These are phyloP conservation scores for Tiliqua scincoides DNA, from an alignment of 2,113 vertebrate species.

Conservation along the genomic window DNA sequence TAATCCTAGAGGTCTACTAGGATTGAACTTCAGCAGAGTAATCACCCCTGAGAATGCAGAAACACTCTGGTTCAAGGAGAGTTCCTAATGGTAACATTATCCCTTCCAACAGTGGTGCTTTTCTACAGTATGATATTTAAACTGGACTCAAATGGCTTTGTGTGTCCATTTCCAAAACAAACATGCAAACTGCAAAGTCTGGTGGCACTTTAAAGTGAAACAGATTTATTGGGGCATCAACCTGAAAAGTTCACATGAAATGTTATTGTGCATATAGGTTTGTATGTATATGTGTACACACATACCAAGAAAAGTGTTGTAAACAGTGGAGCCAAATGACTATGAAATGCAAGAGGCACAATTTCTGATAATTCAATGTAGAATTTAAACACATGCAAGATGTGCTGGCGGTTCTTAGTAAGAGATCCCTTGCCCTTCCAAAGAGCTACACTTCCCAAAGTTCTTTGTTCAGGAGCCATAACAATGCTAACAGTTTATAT, in stretches of 20 bases:
- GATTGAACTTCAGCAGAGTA: background rate
- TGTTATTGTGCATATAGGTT: no score
- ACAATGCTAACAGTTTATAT: background rate
- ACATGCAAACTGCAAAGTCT: no score
- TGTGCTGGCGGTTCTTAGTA: background rate
- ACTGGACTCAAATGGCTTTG: background rate
- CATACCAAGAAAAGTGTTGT: no score
- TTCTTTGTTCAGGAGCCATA: background rate
- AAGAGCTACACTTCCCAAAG: background rate
- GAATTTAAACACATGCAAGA: background rate
- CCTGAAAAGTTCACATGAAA: no score
- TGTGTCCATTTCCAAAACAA: no score
- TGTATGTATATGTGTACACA: no score
- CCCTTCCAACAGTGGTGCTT: background rate
- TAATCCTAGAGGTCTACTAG: background rate
- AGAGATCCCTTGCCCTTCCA: no score
- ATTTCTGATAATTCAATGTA: no score
- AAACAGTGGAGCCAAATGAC: no score
- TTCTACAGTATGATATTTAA: background rate
- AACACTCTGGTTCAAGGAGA: background rate
- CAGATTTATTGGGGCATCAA: no score
- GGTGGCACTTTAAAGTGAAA: no score
- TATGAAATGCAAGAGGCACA: no score
- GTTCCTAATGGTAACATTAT: background rate
- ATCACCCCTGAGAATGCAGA: background rate